Conservation (phyloP, 1,140 invertebrate genomes). For the Popillia japonica region DNA sequence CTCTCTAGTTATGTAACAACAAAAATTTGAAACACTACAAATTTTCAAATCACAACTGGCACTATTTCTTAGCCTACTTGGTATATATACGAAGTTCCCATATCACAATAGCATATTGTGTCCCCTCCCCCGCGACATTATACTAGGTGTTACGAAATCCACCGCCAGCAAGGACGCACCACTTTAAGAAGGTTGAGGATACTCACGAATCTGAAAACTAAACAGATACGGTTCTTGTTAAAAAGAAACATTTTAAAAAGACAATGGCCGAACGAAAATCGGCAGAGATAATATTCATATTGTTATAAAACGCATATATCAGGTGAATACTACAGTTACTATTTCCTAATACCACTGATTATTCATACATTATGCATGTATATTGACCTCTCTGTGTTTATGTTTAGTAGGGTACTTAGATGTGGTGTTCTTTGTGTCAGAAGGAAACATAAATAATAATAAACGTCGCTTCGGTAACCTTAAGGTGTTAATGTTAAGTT, state of each 20-base stretch:
- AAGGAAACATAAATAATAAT: constrained; percentile 12
- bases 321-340: too few species aligned
- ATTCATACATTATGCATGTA: too few species aligned
- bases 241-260: too few species aligned
- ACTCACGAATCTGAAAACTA: not conserved
- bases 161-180: constrained; percentile 2
- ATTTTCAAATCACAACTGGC: not conserved
- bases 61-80: not conserved
- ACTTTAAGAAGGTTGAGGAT: constrained; percentile 16
- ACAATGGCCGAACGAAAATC: too few species aligned
- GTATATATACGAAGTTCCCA: not conserved
- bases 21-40: not conserved
- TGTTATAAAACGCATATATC: too few species aligned
- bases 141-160: not conserved
- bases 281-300: too few species aligned
- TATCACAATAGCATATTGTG: not conserved
- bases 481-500: constrained; percentile 31
- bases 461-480: constrained; percentile 10
- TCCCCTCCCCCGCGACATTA: not conserved
- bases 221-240: too few species aligned
- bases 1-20: too few species aligned
- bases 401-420: not conserved
- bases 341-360: too few species aligned
- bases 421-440: too few species aligned
- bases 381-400: not conserved